These are phyloP conservation scores for Nemopilema nomurai DNA, from an alignment of 30 jellyfish, hydroid and myxozoan species.

Conservation along the genomic window DNA sequence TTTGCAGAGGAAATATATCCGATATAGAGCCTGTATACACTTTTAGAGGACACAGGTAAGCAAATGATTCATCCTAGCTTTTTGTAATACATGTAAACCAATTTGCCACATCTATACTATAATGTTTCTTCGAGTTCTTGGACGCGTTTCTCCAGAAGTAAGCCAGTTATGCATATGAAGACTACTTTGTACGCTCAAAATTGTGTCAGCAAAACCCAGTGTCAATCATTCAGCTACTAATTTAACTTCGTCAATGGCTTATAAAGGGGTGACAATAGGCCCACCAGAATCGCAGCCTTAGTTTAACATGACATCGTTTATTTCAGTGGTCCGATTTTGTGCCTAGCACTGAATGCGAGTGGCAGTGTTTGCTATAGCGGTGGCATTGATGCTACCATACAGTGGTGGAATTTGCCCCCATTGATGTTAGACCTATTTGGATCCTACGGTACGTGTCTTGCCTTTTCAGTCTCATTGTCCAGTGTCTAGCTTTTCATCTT, in stretches of 20 bases:
- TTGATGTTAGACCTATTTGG: conserved; percentile 90
- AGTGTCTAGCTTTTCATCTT: too few relatives aligned
- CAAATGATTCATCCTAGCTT: not conserved
- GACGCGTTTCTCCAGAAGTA: too few relatives aligned
- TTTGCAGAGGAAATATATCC: conserved; percentile 90
- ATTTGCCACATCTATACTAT: too few relatives aligned
- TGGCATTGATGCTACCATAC: conserved; percentile 93
- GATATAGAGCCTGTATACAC: conserved; percentile 97
- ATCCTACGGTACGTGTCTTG: conserved; percentile 83
- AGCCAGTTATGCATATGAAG: too few relatives aligned
- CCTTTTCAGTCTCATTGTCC: not conserved
- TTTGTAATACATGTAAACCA: not conserved
- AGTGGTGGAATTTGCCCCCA: conserved; percentile 98
- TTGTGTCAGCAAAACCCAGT: too few relatives aligned
- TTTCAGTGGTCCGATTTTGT: conserved; percentile 93
- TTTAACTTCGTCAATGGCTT: too few relatives aligned
- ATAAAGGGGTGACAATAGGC: too few relatives aligned
- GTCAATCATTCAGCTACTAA: too few relatives aligned
- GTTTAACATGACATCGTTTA: not conserved
- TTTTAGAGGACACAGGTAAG: conserved; percentile 98
- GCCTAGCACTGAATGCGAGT: conserved; percentile 78
- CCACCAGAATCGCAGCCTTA: not conserved
- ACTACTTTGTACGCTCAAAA: too few relatives aligned
- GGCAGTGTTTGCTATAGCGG: conserved; percentile 99
- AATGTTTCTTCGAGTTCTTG: too few relatives aligned